phyloP scores from a whole-genome alignment of 2,113 vertebrate genomes.

The Aldabrachelys gigantea region DNA sequence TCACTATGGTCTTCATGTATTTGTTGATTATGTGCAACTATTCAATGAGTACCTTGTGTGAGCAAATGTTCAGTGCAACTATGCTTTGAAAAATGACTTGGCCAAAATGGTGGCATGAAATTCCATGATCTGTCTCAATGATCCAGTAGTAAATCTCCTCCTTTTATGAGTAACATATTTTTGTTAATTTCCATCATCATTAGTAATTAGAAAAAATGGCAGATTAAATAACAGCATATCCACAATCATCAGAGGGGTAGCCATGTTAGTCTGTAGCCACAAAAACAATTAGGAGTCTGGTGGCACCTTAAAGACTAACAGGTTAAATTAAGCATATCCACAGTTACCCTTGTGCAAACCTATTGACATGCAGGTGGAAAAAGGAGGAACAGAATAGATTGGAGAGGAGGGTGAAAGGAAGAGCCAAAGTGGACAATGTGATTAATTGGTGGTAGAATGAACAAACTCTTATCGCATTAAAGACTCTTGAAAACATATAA shows the following conservation, averaged over 20 bases:
- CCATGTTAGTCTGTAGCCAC: no score
- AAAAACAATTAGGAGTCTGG: no score
- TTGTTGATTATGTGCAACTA: slow-evolving; percentile 17
- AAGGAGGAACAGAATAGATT: fast-evolving
- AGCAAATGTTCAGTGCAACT: neutral
- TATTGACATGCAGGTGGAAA: neutral
- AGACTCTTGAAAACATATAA: fast-evolving
- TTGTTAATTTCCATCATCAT: neutral
- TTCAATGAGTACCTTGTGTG: neutral
- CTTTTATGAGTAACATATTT: neutral
- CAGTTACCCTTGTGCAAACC: neutral
- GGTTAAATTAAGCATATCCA: neutral
- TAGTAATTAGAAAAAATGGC: neutral
- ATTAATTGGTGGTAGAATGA: neutral
- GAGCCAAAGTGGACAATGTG: fast-evolving
- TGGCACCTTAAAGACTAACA: no score
- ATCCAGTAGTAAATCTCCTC: fast-evolving
- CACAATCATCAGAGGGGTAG: no score
- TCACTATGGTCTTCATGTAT: neutral
- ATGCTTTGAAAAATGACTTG: neutral
- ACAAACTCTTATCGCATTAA: neutral
- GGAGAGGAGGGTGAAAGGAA: neutral
- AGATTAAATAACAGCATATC: neutral
- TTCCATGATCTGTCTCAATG: neutral
- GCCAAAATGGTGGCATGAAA: neutral